A percentile compares a stretch with the other conserved stretches of the same genome.
These are phyloP conservation scores for Aurelia aurita DNA, from an alignment of 30 jellyfish, hydroid and myxozoan genomes.

Conservation along the genomic window DNA sequence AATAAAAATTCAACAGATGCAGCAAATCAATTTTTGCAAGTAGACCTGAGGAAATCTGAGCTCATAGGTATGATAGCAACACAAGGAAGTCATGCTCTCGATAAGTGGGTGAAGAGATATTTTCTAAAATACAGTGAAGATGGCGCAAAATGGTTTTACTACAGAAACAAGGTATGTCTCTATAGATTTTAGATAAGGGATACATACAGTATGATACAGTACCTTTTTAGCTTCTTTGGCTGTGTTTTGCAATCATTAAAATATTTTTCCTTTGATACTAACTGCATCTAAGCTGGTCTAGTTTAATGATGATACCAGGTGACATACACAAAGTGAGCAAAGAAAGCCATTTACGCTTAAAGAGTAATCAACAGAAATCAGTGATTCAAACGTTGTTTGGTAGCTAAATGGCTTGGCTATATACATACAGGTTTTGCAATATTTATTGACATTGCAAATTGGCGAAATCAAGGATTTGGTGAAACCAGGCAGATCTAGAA, in stretches of 20 bases:
- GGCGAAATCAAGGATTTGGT: too few relatives aligned
- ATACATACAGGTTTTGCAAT: too few relatives aligned
- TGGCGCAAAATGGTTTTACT: slow-evolving; percentile 82
- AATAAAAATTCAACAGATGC: slow-evolving; percentile 58
- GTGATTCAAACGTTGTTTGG: too few relatives aligned
- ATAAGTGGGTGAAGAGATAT: slow-evolving; percentile 90
- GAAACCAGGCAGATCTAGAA: too few relatives aligned
- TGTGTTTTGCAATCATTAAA: background rate
- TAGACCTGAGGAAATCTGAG: slow-evolving; percentile 79
- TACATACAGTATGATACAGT: background rate
- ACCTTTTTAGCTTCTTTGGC: background rate
- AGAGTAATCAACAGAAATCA: too few relatives aligned
- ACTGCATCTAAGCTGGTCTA: too few relatives aligned
- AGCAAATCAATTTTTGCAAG: slow-evolving; percentile 75
- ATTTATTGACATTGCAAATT: too few relatives aligned
- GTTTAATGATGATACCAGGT: too few relatives aligned
- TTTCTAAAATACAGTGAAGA: slow-evolving; percentile 89
- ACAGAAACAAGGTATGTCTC: slow-evolving; percentile 76
- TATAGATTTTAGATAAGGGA: background rate
- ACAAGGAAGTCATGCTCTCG: slow-evolving; percentile 95
- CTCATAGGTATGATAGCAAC: slow-evolving; percentile 88
- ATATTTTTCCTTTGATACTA: too few relatives aligned
- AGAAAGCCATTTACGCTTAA: too few relatives aligned
- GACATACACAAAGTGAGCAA: too few relatives aligned
- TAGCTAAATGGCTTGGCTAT: too few relatives aligned